Conservation (phyloP, 2,797 vertebrate genomes). For the Falco concolor region DNA sequence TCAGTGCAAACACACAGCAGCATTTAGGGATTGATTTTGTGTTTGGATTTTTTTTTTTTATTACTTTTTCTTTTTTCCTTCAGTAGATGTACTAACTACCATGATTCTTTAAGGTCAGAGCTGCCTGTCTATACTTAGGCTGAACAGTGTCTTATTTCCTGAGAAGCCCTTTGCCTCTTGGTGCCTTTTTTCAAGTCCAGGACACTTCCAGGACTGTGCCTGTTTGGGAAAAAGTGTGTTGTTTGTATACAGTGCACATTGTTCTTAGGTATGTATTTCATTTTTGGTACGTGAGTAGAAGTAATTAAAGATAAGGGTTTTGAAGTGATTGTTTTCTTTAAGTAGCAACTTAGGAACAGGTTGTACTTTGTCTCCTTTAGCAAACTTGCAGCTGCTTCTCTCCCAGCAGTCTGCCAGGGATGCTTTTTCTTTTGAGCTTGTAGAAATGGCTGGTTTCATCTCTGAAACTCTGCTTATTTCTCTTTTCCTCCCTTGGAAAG, state of each 20-base stretch:
- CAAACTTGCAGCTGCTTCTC: neutral
- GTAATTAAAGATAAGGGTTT: neutral
- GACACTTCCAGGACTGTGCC: neutral
- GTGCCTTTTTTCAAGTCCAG: neutral
- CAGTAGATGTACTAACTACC: neutral
- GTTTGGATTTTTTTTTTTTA: neutral
- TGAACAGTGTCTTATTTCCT: neutral
- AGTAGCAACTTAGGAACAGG: neutral
- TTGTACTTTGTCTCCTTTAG: neutral
- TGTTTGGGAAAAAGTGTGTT: neutral
- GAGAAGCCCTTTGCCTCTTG: neutral
- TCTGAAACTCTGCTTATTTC: neutral
- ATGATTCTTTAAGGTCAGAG: neutral
- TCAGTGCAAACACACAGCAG: neutral
- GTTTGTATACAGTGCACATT: neutral
- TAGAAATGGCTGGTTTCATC: conserved; percentile 20
- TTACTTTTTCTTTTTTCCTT: neutral
- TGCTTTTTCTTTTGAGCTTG: neutral
- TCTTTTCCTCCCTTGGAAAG: conserved; percentile 13
- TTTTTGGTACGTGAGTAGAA: neutral
- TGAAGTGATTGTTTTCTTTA: neutral
- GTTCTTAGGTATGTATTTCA: neutral
- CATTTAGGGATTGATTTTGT: neutral
- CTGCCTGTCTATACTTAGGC: neutral
- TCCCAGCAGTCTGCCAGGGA: neutral